These are phyloP conservation scores for Rallus limicola DNA, from an alignment of 2,113 vertebrate genomes.

Conservation along the genomic window DNA sequence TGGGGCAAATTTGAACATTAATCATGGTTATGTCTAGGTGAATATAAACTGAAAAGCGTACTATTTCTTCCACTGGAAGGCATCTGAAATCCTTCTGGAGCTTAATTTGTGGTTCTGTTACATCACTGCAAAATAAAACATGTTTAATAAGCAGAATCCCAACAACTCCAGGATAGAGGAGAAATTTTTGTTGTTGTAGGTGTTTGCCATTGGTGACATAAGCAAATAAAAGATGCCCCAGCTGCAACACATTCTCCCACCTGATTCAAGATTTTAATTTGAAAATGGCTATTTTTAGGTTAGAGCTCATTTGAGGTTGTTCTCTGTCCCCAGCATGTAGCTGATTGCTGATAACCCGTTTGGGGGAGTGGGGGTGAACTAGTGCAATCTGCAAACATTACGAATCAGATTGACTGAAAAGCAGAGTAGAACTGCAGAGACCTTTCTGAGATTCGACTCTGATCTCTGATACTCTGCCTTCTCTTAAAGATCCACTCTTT, in stretches of 20 bases:
- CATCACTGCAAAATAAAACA: slow-evolving; percentile 1
- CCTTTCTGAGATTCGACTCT: not conserved
- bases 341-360: slow-evolving; percentile 73
- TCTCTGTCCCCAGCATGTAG: slow-evolving; percentile 64
- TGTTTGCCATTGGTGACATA: slow-evolving; percentile 44
- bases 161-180: not conserved
- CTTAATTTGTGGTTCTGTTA: slow-evolving; percentile 27
- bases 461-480: slow-evolving; percentile 13
- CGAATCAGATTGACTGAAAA: slow-evolving; percentile 64
- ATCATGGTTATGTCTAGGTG: not conserved
- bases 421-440: slow-evolving; percentile 44
- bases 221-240: slow-evolving; percentile 65
- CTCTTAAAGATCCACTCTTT: slow-evolving; percentile 37
- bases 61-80: slow-evolving; percentile 4
- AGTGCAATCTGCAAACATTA: slow-evolving; percentile 72
- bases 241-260: slow-evolving; percentile 18
- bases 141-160: slow-evolving; percentile 6
- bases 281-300: slow-evolving; percentile 79
- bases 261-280: slow-evolving; percentile 71
- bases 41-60: slow-evolving; percentile 35
- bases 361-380: slow-evolving; percentile 40
- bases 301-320: slow-evolving; percentile 58
- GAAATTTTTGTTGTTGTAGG: slow-evolving; percentile 10
- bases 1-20: not conserved
- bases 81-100: not conserved